Conservation (phyloP, 2,888 invertebrate species). For the Lepetodrilus schrolli region DNA sequence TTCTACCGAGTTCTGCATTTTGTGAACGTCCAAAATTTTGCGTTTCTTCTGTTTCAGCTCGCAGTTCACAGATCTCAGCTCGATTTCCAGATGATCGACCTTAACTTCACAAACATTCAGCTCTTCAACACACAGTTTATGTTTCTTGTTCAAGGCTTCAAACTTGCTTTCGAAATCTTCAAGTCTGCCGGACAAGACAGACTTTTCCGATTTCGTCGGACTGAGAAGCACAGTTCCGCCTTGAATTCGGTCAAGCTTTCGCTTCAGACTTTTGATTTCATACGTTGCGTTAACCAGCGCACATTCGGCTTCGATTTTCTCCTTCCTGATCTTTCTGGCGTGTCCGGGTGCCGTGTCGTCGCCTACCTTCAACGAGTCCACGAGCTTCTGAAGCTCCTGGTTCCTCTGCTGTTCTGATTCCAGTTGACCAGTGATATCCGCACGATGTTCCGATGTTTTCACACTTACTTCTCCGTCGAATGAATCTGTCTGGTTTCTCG, state of each 20-base stretch:
- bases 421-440: constrained; percentile 22
- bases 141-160: constrained; percentile 40
- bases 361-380: constrained; percentile 39
- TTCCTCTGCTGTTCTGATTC: constrained; percentile 40
- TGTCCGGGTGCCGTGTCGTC: constrained; percentile 40
- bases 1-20: constrained; percentile 29
- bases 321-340: constrained; percentile 47
- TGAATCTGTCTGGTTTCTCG: too few species aligned
- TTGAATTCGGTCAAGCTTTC: constrained; percentile 31
- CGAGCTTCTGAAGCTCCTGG: constrained; percentile 41
- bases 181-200: background rate
- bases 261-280: constrained; percentile 45
- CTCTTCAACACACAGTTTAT: constrained; percentile 35
- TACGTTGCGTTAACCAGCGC: constrained; percentile 48
- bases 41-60: constrained; percentile 35
- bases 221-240: background rate
- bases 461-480: too few species aligned
- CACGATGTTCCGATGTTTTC: too few species aligned
- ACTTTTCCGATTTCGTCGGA: background rate
- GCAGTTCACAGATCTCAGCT: constrained; percentile 41
- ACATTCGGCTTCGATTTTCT: constrained; percentile 48
- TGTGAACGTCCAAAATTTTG: constrained; percentile 32
- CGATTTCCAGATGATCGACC: constrained; percentile 34
- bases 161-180: constrained; percentile 34
- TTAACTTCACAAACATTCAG: constrained; percentile 31